phyloP scores from a whole-genome alignment of 2,888 invertebrate species.

The Agonopterix arenella region DNA sequence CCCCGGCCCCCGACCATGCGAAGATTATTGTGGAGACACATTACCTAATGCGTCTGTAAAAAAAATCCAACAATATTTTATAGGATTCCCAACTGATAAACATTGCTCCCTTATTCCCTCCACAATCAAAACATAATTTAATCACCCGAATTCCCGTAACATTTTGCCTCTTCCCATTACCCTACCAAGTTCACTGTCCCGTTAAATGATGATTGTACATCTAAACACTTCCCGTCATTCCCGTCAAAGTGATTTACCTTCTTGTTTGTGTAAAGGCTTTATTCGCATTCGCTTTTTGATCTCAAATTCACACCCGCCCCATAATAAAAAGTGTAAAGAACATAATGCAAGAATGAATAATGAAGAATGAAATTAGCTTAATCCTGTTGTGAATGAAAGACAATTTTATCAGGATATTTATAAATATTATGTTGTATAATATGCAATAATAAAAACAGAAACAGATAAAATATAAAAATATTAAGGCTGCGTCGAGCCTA shows the following conservation, averaged over 20 bases:
- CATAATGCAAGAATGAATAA: background rate
- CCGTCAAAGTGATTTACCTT: conserved; percentile 17
- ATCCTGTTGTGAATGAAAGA: background rate
- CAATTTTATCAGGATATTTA: too few relatives aligned
- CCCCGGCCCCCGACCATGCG: too few relatives aligned
- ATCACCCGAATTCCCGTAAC: too few relatives aligned
- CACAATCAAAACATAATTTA: too few relatives aligned
- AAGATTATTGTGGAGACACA: too few relatives aligned
- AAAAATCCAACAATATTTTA: too few relatives aligned
- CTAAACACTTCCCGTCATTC: conserved; percentile 6
- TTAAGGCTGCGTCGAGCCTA: background rate
- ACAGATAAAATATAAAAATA: background rate
- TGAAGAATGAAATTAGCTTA: background rate
- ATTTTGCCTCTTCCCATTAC: background rate
- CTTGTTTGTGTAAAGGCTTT: conserved; percentile 13
- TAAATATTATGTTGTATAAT: too few relatives aligned
- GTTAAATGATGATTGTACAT: conserved; percentile 3
- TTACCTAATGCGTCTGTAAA: too few relatives aligned
- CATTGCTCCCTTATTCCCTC: too few relatives aligned
- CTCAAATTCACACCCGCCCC: conserved; percentile 1
- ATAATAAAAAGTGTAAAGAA: background rate
- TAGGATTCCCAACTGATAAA: too few relatives aligned
- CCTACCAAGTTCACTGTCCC: conserved; percentile 1
- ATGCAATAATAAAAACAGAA: too few relatives aligned
- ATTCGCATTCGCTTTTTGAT: conserved; percentile 10